Conservation (phyloP, 2,113 vertebrate species). For the Myotis davidii region DNA sequence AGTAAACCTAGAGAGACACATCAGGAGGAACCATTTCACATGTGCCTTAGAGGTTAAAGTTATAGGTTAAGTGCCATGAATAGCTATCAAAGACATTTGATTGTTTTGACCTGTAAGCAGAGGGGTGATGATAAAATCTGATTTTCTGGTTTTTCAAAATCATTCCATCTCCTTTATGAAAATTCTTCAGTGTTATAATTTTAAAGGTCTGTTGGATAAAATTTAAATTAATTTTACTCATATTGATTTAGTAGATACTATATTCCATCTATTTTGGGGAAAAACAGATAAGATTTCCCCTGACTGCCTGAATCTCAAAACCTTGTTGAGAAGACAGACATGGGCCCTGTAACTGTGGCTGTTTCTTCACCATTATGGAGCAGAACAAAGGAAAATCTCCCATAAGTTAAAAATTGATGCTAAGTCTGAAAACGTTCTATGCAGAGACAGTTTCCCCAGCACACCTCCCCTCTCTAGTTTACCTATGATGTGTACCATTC, state of each 20-base stretch:
- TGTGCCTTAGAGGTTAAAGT: neutral
- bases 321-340: neutral
- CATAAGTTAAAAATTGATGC: neutral
- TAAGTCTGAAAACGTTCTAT: neutral
- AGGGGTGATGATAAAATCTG: neutral
- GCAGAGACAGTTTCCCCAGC: neutral
- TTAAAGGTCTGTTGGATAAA: neutral
- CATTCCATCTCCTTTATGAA: neutral
- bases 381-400: neutral
- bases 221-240: neutral
- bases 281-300: neutral
- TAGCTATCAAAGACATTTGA: neutral
- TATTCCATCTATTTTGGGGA: neutral
- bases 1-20: neutral
- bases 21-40: neutral
- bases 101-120: neutral
- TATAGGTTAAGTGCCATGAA: neutral
- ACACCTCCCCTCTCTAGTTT: neutral
- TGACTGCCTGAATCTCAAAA: neutral
- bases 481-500: neutral
- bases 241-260: neutral
- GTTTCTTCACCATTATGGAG: neutral
- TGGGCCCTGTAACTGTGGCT: neutral
- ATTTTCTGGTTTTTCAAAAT: neutral
- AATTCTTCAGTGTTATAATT: neutral